Percentiles rank a stretch among this genome's conserved stretches.
These are phyloP conservation scores for Atta cephalotes DNA, from an alignment of 1,140 invertebrate genomes.

Conservation along the genomic window DNA sequence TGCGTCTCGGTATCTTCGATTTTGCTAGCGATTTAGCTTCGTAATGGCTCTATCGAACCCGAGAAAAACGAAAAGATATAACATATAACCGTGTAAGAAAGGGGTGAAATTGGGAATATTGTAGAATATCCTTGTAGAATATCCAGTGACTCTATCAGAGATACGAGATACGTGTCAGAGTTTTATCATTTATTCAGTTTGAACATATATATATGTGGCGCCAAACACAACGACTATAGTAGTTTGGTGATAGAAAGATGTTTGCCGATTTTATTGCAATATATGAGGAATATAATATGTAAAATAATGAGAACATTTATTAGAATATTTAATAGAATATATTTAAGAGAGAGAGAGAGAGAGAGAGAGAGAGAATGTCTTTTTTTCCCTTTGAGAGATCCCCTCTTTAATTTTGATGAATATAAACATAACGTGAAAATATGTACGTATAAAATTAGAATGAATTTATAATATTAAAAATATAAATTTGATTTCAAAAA, in stretches of 20 bases:
- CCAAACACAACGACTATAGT: not conserved
- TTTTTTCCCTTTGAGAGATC: too few species aligned
- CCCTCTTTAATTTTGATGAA: not conserved
- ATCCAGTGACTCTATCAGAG: constrained; percentile 43
- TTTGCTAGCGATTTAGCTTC: constrained; percentile 63
- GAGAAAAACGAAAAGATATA: constrained; percentile 48
- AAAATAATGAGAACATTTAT: not conserved
- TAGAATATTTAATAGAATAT: too few species aligned
- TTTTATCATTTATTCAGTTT: constrained; percentile 47
- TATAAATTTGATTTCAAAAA: not conserved
- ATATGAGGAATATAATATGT: not conserved
- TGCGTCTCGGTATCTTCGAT: constrained; percentile 63
- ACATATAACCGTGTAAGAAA: constrained; percentile 52
- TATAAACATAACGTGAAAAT: not conserved
- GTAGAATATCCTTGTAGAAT: not conserved
- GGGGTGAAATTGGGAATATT: constrained; percentile 54
- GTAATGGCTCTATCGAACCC: constrained; percentile 34
- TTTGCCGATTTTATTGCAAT: not conserved
- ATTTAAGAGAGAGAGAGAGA: too few species aligned
- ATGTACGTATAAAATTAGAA: not conserved
- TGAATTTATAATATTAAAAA: not conserved
- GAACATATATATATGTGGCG: constrained; percentile 18
- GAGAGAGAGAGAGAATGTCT: too few species aligned
- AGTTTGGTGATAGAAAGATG: not conserved
- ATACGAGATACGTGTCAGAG: constrained; percentile 18